phyloP scores from a whole-genome alignment of 2,113 vertebrate species.

The Hoplias malabaricus region DNA sequence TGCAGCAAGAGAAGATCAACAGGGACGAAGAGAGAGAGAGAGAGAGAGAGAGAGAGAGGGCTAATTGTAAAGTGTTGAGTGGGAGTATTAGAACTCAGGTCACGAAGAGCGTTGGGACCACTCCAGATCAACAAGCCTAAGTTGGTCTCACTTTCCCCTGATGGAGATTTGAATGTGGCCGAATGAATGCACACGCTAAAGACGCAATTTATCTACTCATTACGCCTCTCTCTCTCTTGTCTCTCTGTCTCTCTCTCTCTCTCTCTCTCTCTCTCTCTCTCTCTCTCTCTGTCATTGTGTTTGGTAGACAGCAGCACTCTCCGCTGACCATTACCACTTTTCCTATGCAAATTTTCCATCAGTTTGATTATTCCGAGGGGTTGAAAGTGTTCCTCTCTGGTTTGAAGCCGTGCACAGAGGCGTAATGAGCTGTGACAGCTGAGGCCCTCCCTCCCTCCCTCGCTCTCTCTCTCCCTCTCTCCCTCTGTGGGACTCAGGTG shows the following conservation, averaged over 20 bases:
- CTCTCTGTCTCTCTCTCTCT: background rate
- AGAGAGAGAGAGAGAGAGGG: constrained; percentile 30
- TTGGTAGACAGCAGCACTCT: background rate
- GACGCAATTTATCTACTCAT: constrained; percentile 19
- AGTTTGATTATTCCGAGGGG: constrained; percentile 9
- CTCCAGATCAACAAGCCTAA: background rate
- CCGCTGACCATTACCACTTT: background rate
- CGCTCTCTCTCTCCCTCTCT: constrained; percentile 1
- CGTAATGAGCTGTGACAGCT: constrained; percentile 29
- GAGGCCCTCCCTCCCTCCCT: background rate
- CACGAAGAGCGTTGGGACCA: constrained; percentile 13
- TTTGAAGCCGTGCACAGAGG: constrained; percentile 27
- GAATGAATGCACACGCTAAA: constrained; percentile 8
- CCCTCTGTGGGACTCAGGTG: constrained; percentile 3
- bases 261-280: background rate
- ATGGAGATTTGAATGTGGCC: constrained; percentile 27
- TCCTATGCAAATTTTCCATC: background rate
- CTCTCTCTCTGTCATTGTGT: background rate
- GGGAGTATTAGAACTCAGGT: constrained; percentile 18
- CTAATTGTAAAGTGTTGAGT: background rate
- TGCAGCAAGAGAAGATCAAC: no score
- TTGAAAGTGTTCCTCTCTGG: background rate
- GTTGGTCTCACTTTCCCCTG: background rate
- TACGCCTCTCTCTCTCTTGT: background rate
- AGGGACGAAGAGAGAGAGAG: constrained; percentile 32